Evolutionary conservation across 2,797 vertebrate genomes (phyloP).

Genomic region (Coendou prehensilis): DNA sequence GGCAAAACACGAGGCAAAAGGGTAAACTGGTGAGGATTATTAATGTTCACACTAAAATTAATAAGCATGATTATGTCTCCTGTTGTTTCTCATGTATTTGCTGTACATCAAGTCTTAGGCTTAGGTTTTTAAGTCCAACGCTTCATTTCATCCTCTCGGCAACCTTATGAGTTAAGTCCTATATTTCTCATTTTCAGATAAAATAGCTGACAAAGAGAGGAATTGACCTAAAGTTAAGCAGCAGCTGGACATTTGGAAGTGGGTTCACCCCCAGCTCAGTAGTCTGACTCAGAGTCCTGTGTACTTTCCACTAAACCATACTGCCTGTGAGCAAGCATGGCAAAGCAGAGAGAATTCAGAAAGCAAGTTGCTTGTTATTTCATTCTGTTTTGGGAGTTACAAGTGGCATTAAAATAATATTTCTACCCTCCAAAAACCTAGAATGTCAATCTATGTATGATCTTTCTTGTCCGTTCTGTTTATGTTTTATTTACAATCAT

Average conservation of each 20-base stretch:
- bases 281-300: background rate
- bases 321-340: background rate
- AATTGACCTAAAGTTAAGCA: background rate
- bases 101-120: background rate
- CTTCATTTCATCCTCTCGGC: conserved; percentile 23
- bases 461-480: conserved; percentile 2
- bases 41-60: background rate
- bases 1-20: background rate
- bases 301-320: background rate
- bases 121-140: background rate
- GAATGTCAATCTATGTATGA: background rate
- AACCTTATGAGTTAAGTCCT: conserved; percentile 32
- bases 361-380: conserved; percentile 36
- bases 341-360: background rate
- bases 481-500: background rate
- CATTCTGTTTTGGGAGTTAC: background rate
- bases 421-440: background rate
- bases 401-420: background rate
- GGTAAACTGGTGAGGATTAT: background rate
- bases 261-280: background rate
- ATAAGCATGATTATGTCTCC: background rate
- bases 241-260: background rate
- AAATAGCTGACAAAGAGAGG: conserved; percentile 32
- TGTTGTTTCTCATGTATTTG: background rate
- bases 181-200: conserved; percentile 10